Percentiles rank a stretch among this genome's conserved stretches.
Evolutionary conservation across 2,113 vertebrate genomes (phyloP).

Genomic region (Oreotrochilus melanogaster): DNA sequence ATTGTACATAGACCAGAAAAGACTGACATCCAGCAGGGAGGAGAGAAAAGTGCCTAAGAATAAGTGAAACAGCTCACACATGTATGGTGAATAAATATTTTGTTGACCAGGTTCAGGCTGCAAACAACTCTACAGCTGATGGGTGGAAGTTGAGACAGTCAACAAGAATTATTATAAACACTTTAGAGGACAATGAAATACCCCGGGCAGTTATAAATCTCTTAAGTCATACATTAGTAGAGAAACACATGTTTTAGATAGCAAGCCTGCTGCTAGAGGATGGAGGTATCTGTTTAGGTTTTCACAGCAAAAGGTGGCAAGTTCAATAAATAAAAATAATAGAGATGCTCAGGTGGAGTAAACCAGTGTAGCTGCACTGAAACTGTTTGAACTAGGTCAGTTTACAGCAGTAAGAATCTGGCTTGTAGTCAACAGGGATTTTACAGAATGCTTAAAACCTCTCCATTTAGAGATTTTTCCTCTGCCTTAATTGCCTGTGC

Average conservation of each 20-base stretch:
- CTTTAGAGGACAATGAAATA: neutral
- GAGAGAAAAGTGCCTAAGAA: neutral
- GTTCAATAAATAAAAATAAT: conserved; percentile 48
- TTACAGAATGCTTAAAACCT: conserved; percentile 38
- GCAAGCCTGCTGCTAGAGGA: conserved; percentile 8
- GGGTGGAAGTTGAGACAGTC: neutral
- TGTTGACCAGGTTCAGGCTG: neutral
- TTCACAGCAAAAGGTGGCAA: conserved; percentile 23
- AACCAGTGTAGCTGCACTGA: conserved; percentile 39
- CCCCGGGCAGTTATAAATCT: neutral
- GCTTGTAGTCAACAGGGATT: conserved; percentile 43
- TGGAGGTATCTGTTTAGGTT: conserved; percentile 22
- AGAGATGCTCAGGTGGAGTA: conserved; percentile 32
- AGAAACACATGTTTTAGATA: conserved; percentile 45
- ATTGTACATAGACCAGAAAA: neutral
- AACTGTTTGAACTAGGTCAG: conserved; percentile 44
- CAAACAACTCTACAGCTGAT: neutral
- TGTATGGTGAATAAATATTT: neutral
- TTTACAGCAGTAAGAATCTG: conserved; percentile 51
- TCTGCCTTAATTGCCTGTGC: neutral
- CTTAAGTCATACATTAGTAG: conserved; percentile 1
- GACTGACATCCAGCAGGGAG: neutral
- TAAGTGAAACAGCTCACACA: neutral
- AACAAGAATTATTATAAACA: conserved; percentile 1
- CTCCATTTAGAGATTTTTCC: neutral